Evolutionary conservation across 1,140 invertebrate genomes (phyloP), one percentile per base, ranked within the genome.

Genomic region (Drosophila triauraria): DNA sequence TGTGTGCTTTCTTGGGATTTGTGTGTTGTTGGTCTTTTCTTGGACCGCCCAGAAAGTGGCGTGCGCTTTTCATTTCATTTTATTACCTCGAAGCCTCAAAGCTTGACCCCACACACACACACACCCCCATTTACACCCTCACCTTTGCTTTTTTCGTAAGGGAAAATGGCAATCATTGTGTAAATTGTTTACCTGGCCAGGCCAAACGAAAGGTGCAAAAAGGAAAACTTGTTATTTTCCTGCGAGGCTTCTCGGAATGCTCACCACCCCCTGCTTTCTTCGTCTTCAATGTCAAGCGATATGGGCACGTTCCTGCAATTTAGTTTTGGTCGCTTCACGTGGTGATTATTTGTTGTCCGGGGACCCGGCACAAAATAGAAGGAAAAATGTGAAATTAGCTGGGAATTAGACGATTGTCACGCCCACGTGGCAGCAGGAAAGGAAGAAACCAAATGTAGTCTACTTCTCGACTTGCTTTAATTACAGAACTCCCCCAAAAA

Each of bases 301-400:
- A 82, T 82, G 78, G 78, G 75, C 85, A 90, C 85, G 85, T 91
- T 91, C 88, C 65, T 75, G 82, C 82, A 90, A 91, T 90, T 90
- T 90, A 78, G 43, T 80, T 82, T 81, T 63, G 58, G 54, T 68
- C 62, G 54, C 65, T 67, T 65, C 65, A 63, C 75, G 61, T 79
- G 48, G 42, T 78, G 40, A 86, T 86, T 86, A 75, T 63, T 60
- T 78, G 75, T 47, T 71, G 30, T 54, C 75, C 54, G 77, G 76
- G 75, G 57, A 80, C 13, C 15, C 20, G n/a, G n/a, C n/a, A n/a
- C n/a, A n/a, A n/a, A n/a, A n/a, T n/a, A n/a, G n/a, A n/a, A 20
- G 20, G 70, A 82, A 78, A 83, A 65, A 80, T 82, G 83, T 90
- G 86, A 90, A 90, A 91, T 90, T 90, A 85, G 82, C 85, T 82